These are phyloP conservation scores for Neolamprologus devosi DNA, from an alignment of 2,113 vertebrate species.

Conservation along the genomic window DNA sequence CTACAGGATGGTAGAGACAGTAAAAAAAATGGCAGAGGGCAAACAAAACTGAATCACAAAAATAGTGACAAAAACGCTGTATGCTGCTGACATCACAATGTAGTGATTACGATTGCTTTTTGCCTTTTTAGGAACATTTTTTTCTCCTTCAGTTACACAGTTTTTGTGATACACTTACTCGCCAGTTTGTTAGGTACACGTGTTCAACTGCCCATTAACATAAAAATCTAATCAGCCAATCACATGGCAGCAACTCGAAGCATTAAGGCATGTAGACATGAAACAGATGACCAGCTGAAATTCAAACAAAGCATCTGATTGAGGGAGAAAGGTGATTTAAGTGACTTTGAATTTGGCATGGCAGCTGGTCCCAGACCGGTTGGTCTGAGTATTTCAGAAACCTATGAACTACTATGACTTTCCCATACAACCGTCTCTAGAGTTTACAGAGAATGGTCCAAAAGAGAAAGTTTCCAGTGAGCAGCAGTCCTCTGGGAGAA, in stretches of 20 bases:
- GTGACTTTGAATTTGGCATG: neutral
- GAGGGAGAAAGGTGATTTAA: rapidly evolving
- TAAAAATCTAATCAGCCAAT: neutral
- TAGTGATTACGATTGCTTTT: neutral
- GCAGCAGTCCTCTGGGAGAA: neutral
- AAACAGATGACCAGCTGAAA: neutral
- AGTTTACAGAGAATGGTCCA: neutral
- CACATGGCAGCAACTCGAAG: neutral
- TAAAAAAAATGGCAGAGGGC: neutral
- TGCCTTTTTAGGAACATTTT: neutral
- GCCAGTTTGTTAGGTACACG: neutral
- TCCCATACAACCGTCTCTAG: neutral
- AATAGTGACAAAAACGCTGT: no score
- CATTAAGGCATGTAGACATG: neutral
- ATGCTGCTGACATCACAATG: neutral
- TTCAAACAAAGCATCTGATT: neutral
- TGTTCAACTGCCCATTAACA: neutral
- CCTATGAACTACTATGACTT: neutral
- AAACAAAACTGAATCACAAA: neutral
- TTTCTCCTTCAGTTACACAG: neutral
- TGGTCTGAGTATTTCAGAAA: neutral
- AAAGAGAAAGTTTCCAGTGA: neutral
- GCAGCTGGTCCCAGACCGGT: neutral
- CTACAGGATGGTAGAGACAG: neutral
- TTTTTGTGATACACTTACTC: neutral